phyloP scores from a whole-genome alignment of 1,140 invertebrate genomes.

The Camponotus floridanus region DNA sequence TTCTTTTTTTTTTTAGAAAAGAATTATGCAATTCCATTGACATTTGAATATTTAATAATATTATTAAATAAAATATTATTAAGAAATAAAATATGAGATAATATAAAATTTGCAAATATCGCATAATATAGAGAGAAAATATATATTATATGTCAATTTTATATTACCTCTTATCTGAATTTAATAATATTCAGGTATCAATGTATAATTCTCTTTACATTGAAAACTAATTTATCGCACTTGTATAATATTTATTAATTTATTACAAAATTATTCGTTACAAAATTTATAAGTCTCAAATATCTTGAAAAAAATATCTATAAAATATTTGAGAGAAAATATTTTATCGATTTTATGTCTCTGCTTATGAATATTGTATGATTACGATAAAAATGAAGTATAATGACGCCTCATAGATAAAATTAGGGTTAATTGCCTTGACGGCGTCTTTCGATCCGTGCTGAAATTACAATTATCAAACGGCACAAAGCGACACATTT shows the following conservation, averaged over 20 bases:
- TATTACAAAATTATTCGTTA: not conserved
- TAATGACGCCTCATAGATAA: not conserved
- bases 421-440: constrained; percentile 18
- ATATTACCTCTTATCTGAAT: no score
- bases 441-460: not conserved
- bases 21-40: no score
- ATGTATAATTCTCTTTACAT: no score
- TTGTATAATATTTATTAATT: not conserved
- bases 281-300: not conserved
- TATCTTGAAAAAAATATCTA: not conserved
- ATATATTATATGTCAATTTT: no score
- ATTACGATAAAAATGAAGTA: constrained; percentile 10
- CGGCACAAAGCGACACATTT: constrained; percentile 57
- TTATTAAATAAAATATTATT: no score
- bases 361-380: not conserved
- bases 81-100: no score
- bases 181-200: no score
- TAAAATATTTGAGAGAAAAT: not conserved
- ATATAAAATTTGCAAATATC: no score
- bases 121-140: no score
- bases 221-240: not conserved
- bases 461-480: constrained; percentile 53
- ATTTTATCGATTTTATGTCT: not conserved
- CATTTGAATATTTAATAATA: no score
- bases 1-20: no score